These are phyloP conservation scores for Nibea albiflora DNA, from an alignment of 2,113 vertebrate genomes.

Conservation along the genomic window DNA sequence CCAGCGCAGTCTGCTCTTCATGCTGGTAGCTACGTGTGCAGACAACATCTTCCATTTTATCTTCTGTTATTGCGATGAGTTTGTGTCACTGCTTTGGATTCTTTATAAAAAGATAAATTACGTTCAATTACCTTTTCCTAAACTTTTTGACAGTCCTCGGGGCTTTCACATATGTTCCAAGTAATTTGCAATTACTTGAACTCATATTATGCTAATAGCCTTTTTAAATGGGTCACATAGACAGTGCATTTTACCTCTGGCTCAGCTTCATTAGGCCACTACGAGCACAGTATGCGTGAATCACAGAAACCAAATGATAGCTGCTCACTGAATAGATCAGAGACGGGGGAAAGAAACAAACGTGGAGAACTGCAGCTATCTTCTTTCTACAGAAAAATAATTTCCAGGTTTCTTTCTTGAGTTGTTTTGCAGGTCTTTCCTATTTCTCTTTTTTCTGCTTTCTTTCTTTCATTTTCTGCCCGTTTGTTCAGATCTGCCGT, in stretches of 20 bases:
- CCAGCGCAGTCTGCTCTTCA: conserved; percentile 38
- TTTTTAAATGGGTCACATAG: conserved; percentile 92
- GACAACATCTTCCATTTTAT: not conserved
- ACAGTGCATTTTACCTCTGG: conserved; percentile 83
- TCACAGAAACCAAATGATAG: conserved; percentile 4
- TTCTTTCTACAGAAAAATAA: not conserved
- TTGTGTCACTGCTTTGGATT: conserved; percentile 4
- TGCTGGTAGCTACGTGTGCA: conserved; percentile 18
- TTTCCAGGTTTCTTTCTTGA: conserved; percentile 44
- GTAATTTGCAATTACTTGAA: conserved; percentile 95
- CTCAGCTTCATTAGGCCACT: conserved; percentile 79
- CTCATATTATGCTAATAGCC: conserved; percentile 93
- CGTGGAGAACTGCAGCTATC: conserved; percentile 32
- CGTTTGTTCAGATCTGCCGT: conserved; percentile 60
- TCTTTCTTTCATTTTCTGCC: conserved; percentile 11
- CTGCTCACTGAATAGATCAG: conserved; percentile 10
- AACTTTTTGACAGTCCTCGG: conserved; percentile 92
- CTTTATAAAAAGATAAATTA: conserved; percentile 75
- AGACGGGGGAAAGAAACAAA: conserved; percentile 12
- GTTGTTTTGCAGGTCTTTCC: conserved; percentile 52
- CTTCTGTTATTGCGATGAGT: not conserved
- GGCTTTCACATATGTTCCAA: conserved; percentile 92
- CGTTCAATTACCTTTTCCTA: conserved; percentile 86
- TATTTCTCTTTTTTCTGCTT: conserved; percentile 25
- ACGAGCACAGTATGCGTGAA: conserved; percentile 18